Conservation (phyloP, 2,797 vertebrate genomes). For the Tenualosa thibaudeaui region DNA sequence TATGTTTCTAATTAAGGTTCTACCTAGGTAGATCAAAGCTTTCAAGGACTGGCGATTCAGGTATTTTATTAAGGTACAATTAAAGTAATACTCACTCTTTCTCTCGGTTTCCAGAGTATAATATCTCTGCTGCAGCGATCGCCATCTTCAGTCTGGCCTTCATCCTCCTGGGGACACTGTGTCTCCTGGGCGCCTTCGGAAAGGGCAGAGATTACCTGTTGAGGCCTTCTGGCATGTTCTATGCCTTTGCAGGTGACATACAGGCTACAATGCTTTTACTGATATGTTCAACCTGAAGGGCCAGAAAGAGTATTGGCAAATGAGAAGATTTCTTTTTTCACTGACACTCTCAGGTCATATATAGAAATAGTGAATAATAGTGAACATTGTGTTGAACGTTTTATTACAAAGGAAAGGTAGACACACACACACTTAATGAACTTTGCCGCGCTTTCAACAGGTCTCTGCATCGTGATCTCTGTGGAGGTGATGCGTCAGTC, state of each 20-base stretch:
- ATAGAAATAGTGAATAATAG: not conserved
- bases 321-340: slow-evolving; percentile 1
- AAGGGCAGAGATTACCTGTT: slow-evolving; percentile 88
- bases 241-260: slow-evolving; percentile 86
- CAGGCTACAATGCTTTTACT: not conserved
- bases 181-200: slow-evolving; percentile 83
- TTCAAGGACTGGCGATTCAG: not conserved
- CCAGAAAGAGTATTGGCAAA: not conserved
- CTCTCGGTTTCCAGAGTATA: slow-evolving; percentile 79
- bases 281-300: not conserved
- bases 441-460: slow-evolving; percentile 62
- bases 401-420: too few relatives aligned
- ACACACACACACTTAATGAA: not conserved
- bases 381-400: too few relatives aligned
- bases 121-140: slow-evolving; percentile 94
- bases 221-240: slow-evolving; percentile 94
- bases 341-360: not conserved
- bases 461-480: slow-evolving; percentile 92
- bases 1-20: too few relatives aligned
- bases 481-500: slow-evolving; percentile 96
- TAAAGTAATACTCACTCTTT: not conserved
- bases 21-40: not conserved
- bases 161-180: slow-evolving; percentile 82
- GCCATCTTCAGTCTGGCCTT: slow-evolving; percentile 90
- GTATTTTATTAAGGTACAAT: not conserved